Conservation (phyloP, 2,113 vertebrate species). For the Patagioenas fasciata region DNA sequence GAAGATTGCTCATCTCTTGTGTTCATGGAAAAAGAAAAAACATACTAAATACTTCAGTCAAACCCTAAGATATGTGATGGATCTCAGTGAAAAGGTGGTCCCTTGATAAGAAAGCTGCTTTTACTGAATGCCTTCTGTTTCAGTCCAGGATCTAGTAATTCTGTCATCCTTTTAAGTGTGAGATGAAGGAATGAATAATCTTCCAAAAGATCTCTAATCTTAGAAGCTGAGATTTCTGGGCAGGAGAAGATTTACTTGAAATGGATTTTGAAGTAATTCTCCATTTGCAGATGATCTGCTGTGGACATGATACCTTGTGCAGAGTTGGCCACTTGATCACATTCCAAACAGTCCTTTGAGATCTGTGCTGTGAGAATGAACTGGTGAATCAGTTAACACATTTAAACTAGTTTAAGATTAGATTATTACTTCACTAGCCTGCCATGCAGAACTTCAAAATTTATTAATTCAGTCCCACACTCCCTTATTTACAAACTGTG, state of each 20-base stretch:
- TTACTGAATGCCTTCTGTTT: background rate
- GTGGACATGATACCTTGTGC: rapidly evolving
- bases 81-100: background rate
- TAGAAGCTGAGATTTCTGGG: background rate
- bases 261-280: background rate
- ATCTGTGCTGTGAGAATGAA: background rate
- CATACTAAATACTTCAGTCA: background rate
- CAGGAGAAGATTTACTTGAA: background rate
- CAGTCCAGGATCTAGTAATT: background rate
- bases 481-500: background rate
- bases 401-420: background rate
- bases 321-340: background rate
- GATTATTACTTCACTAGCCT: background rate
- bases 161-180: background rate
- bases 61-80: background rate
- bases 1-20: background rate
- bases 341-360: background rate
- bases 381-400: background rate
- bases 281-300: background rate
- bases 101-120: background rate
- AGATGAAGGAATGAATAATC: background rate
- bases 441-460: background rate
- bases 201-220: background rate
- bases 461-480: rapidly evolving
- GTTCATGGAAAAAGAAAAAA: background rate